A percentile compares a stretch with the other conserved stretches of the same genome.
These are phyloP conservation scores for Ariopsis seemanni DNA, from an alignment of 2,113 vertebrate species.

Conservation along the genomic window DNA sequence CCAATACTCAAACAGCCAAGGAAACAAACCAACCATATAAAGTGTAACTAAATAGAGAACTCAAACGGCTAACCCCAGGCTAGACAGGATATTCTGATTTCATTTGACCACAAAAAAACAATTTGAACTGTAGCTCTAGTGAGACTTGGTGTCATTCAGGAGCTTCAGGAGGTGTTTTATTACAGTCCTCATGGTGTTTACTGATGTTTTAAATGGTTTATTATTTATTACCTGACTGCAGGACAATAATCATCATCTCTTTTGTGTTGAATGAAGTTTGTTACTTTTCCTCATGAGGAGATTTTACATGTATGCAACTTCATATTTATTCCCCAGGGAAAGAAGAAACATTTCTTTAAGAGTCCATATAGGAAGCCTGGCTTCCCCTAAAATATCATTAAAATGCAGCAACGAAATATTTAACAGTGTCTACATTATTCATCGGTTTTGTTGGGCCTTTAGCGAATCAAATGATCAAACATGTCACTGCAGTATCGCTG, in stretches of 20 bases:
- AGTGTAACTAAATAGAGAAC: too few relatives aligned
- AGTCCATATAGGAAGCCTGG: background rate
- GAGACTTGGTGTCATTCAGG: too few relatives aligned
- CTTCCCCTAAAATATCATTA: background rate
- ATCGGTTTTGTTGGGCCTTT: too few relatives aligned
- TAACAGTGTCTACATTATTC: too few relatives aligned
- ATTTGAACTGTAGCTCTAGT: background rate
- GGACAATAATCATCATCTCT: background rate
- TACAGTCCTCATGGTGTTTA: background rate
- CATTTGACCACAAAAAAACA: background rate
- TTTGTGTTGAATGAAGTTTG: background rate
- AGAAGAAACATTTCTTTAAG: background rate
- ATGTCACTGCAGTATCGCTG: too few relatives aligned
- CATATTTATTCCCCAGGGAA: background rate
- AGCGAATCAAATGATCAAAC: too few relatives aligned
- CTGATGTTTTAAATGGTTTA: background rate
- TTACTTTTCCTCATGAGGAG: background rate
- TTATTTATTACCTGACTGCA: background rate
- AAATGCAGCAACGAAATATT: too few relatives aligned
- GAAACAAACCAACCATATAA: too few relatives aligned
- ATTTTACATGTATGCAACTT: background rate
- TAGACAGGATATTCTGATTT: too few relatives aligned
- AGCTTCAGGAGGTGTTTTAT: background rate
- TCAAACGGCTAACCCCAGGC: too few relatives aligned
- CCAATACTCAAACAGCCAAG: too few relatives aligned